Conservation (phyloP, 2,797 vertebrate species). For the Capromys pilorides region DNA sequence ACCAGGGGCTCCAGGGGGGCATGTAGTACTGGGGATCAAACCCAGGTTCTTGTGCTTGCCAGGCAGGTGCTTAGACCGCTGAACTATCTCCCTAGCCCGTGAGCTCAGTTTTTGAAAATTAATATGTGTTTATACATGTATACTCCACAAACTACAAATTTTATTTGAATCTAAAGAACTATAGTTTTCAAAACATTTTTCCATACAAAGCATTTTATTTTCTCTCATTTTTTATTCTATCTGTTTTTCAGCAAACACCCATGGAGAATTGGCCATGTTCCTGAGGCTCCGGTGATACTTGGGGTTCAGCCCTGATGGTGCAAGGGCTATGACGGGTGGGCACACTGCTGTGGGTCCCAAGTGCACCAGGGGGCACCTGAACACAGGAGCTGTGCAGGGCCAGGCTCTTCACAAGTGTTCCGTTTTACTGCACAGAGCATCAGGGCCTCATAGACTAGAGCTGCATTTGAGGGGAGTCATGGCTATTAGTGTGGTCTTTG, state of each 20-base stretch:
- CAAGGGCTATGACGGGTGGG: not conserved
- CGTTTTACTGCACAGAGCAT: not conserved
- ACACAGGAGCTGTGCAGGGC: not conserved
- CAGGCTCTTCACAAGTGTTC: not conserved
- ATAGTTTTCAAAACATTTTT: not conserved
- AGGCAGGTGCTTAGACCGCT: too few species aligned
- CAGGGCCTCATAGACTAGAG: not conserved
- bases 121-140: not conserved
- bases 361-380: not conserved
- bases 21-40: too few species aligned
- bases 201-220: not conserved
- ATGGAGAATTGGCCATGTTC: not conserved
- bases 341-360: not conserved
- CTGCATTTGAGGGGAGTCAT: not conserved
- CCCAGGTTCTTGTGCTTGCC: too few species aligned
- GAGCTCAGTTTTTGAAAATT: slow-evolving; percentile 26
- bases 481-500: not conserved
- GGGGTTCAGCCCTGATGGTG: not conserved
- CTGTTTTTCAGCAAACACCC: not conserved
- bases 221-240: not conserved
- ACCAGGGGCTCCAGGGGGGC: too few species aligned
- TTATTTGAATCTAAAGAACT: slow-evolving; percentile 27
- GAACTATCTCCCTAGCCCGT: too few species aligned
- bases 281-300: not conserved
- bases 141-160: not conserved